Base-by-base conservation (phyloP, 1,140 invertebrate genomes). In the Mercenaria mercenaria region DNA sequence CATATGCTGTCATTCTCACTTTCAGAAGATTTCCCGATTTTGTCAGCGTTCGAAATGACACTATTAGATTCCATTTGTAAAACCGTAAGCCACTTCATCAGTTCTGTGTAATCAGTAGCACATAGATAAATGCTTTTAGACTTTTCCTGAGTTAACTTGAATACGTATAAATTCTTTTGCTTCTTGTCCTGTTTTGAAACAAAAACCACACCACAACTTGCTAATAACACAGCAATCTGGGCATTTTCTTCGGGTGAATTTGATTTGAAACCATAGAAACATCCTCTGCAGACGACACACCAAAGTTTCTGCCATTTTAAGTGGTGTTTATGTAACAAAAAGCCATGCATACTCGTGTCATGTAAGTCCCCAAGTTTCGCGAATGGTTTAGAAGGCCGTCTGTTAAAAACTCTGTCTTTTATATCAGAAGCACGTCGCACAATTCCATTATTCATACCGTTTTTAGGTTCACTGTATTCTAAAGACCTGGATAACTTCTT, bases 211-310 rank as follows among this genome's bases (percentile, higher is more conserved):
- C 61, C 79, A 81, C 92, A 92, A 18, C 92, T 91, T 15, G 89
- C 88, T 10, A 94, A 67, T 11, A 92, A 37, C n/a, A 93, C 80
- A 23, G 90, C 56, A 23, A 94, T 23, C 0, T 90, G 43, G 0
- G 94, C 86, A 59, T 23, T 85, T 32, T 94, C 93, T 0, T 92
- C 90, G 0, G 52, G 52, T 29, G 90, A 76, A 23, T 94, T 84
- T 0, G 92, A 90, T 77, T 91, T 94, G 64, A 94, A 94, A 13
- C 88, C 92, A 69, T 94, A 94, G 74, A 94, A 90, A 72, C 92
- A 93, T 4, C 93, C 93, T n/a, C 90, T 79, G 77, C 88, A 89
- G 13, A 94, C 90, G 20, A 92, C 92, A 81, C 92, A 94, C 90
- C 90, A 94, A 1, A 93, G 32, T 83, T 93, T 93, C 13, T 91